Evolutionary conservation across 1,140 invertebrate genomes (phyloP).

Genomic region (Venturia canescens): DNA sequence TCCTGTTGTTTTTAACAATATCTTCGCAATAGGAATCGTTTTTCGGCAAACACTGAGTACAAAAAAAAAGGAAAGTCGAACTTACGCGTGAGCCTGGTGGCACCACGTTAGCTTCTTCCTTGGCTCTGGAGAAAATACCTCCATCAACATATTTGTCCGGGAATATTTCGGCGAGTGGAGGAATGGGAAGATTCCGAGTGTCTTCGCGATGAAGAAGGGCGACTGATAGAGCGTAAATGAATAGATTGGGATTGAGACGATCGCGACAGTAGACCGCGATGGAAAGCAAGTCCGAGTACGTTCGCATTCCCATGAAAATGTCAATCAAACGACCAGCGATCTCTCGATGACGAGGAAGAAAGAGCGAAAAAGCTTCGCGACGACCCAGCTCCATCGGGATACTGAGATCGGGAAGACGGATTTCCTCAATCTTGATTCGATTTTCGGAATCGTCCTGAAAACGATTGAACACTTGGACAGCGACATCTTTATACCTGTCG

Average conservation of each 20-base stretch:
- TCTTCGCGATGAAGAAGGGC: slow-evolving; percentile 86
- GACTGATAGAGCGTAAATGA: slow-evolving; percentile 87
- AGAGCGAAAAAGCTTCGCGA: slow-evolving; percentile 85
- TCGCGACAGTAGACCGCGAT: slow-evolving; percentile 84
- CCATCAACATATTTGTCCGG: slow-evolving; percentile 88
- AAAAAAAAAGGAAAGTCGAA: slow-evolving; percentile 40
- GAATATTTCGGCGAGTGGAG: slow-evolving; percentile 84
- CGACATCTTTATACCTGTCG: neutral
- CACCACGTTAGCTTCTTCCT: slow-evolving; percentile 83
- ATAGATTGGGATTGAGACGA: slow-evolving; percentile 86
- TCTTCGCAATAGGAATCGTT: no score
- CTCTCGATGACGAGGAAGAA: slow-evolving; percentile 83
- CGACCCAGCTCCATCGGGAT: slow-evolving; percentile 82
- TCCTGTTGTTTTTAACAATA: no score
- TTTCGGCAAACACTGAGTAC: no score
- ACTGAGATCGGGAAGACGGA: slow-evolving; percentile 83
- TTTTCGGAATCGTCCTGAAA: slow-evolving; percentile 78
- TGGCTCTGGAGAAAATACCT: slow-evolving; percentile 81
- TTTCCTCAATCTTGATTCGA: slow-evolving; percentile 81
- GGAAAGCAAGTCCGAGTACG: slow-evolving; percentile 84
- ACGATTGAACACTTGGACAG: slow-evolving; percentile 73
- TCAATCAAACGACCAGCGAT: slow-evolving; percentile 84
- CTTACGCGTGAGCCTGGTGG: slow-evolving; percentile 80
- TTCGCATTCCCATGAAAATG: slow-evolving; percentile 85
- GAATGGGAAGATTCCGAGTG: slow-evolving; percentile 84